A percentile compares a stretch with the other conserved stretches of the same genome.
Conservation (phyloP, 2,888 invertebrate genomes). For the Ganaspis brasiliensis region DNA sequence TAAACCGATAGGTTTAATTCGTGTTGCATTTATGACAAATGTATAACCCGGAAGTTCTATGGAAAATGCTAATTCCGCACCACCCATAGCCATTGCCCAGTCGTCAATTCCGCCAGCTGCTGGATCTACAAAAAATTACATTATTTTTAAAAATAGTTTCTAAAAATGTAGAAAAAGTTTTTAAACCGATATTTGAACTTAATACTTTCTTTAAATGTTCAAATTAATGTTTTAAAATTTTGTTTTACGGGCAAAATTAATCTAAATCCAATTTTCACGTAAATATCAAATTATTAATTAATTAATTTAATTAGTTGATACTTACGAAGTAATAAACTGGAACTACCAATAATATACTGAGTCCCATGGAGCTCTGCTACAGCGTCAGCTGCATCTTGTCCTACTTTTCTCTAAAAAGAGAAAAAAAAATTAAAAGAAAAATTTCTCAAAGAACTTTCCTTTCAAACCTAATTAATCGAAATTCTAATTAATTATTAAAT, state of each 20-base stretch:
- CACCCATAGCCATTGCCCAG: slow-evolving; percentile 82
- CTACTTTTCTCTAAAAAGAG: slow-evolving; percentile 63
- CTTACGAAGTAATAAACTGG: slow-evolving; percentile 62
- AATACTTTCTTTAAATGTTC: too few relatives aligned
- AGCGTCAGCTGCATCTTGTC: slow-evolving; percentile 63
- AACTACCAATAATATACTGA: slow-evolving; percentile 79
- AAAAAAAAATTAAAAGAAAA: neutral
- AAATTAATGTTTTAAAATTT: too few relatives aligned
- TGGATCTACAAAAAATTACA: slow-evolving; percentile 73
- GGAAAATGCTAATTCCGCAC: slow-evolving; percentile 84
- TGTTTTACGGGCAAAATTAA: too few relatives aligned
- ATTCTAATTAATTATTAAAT: neutral
- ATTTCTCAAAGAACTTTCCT: too few relatives aligned
- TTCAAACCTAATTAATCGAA: too few relatives aligned
- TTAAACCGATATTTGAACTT: too few relatives aligned
- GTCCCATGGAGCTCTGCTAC: slow-evolving; percentile 64
- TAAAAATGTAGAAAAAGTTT: too few relatives aligned
- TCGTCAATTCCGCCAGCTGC: slow-evolving; percentile 85
- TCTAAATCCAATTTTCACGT: too few relatives aligned
- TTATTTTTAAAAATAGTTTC: too few relatives aligned
- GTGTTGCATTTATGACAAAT: neutral
- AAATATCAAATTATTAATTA: too few relatives aligned
- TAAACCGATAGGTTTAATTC: neutral
- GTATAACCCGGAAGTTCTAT: slow-evolving; percentile 83
- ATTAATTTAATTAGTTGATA: neutral